Evolutionary conservation across 1,140 invertebrate species (phyloP).

Genomic region (Ceratosolen fusciceps): DNA sequence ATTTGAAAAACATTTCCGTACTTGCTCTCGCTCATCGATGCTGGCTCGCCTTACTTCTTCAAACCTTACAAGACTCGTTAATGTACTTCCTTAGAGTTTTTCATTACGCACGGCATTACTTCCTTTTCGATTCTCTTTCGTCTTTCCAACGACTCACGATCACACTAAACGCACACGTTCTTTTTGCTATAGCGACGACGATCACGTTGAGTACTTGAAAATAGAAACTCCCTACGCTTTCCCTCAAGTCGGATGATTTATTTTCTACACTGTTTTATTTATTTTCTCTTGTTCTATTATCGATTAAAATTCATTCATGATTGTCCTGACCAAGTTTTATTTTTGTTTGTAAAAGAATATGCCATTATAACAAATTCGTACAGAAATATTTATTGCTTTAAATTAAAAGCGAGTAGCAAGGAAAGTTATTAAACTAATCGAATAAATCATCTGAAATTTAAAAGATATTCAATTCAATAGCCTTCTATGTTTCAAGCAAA

Average conservation of each 20-base stretch:
- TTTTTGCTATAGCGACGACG: conserved; percentile 13
- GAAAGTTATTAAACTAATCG: too few species aligned
- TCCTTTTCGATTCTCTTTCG: too few species aligned
- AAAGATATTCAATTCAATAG: background rate
- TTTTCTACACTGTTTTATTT: conserved; percentile 12
- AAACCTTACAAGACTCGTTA: conserved; percentile 50
- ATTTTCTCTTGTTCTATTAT: too few species aligned
- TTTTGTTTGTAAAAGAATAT: background rate
- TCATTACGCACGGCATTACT: conserved; percentile 48
- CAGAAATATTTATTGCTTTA: too few species aligned
- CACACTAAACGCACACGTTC: background rate
- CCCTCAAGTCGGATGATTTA: background rate
- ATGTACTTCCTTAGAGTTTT: conserved; percentile 40
- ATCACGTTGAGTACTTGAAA: conserved; percentile 34
- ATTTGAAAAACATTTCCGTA: conserved; percentile 16
- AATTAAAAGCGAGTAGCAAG: too few species aligned
- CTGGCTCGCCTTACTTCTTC: conserved; percentile 49
- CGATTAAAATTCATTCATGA: conserved; percentile 43
- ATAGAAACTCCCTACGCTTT: conserved; percentile 11
- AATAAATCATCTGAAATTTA: conserved; percentile 13
- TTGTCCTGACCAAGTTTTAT: conserved; percentile 44
- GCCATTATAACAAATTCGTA: background rate
- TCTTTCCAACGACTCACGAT: background rate
- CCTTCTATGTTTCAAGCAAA: conserved; percentile 24
- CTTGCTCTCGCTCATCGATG: conserved; percentile 18